Evolutionary conservation across 2,888 invertebrate species (phyloP), one percentile per base, ranked within the genome.

Genomic region (Plagodis dolabraria): DNA sequence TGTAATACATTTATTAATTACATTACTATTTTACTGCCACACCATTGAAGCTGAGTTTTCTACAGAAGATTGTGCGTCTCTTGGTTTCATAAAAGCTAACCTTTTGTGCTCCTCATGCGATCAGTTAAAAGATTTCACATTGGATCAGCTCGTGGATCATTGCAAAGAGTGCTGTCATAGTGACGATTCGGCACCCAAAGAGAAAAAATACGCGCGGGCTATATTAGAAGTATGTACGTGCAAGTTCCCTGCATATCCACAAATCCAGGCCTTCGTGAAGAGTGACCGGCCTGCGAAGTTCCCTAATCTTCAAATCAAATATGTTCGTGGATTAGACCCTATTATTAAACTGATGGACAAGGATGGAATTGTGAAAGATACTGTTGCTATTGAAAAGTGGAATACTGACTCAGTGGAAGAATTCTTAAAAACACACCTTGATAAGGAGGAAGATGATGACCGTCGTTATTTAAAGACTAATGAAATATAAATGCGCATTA

Each of bases 401-500:
- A 98, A 99, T 86, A 99, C 99, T 0, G 99, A 99, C 86, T 97
- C 99, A 0, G 97, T 99, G 5, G 98, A 98, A 82, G 99, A 99
- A 85, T 99, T 99, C 90, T 95, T 99, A 69, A 96, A 96, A 71
- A 97, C 98, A 40, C 97, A 98, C 94, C 94, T 99, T 67, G 94
- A 94, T 36, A 93, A 94, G 56, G 93, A 93, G 64, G 93, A 93
- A 45, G 93, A 94, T 53, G 93, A 94, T 66, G 91, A 92, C 64
- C 84, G 75, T 44, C 92, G 94, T 79, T 95, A 93, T 89, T 93
- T 93, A 78, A 93, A 91, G 83, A 94, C 94, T 12, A 95, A 95
- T 83, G 83, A 91, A 85, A 89, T 94, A 68, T 94, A 86, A 85
- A 63, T 62, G 35, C 36, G n/a, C 7, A 22, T 47, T 47, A 47